Evolutionary conservation across 30 jellyfish, hydroid and myxozoan genomes (phyloP).

Genomic region (Sanderia malayensis): DNA sequence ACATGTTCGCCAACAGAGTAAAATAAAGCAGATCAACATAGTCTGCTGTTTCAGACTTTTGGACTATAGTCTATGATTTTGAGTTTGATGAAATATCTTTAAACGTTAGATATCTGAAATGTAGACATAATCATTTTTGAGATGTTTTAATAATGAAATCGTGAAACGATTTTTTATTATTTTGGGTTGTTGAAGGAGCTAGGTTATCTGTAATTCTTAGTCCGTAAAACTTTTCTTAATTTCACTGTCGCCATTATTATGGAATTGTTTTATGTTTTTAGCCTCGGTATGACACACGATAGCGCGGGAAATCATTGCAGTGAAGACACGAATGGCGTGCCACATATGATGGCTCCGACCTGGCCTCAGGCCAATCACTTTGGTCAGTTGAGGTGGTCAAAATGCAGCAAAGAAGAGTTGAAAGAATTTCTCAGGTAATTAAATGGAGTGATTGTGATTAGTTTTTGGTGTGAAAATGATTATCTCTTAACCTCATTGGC

Average conservation of each 20-base stretch:
- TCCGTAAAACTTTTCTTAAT: neutral
- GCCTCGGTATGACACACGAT: constrained; percentile 97
- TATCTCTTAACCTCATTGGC: constrained; percentile 12
- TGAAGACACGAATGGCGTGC: constrained; percentile 66
- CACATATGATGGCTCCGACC: constrained; percentile 95
- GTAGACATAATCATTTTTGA: too few species aligned
- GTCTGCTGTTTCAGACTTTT: too few species aligned
- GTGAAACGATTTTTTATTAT: too few species aligned
- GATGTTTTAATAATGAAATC: too few species aligned
- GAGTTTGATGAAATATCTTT: too few species aligned
- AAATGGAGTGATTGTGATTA: constrained; percentile 2
- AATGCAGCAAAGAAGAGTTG: constrained; percentile 82
- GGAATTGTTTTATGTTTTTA: constrained; percentile 1
- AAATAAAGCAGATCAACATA: too few species aligned
- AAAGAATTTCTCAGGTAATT: constrained; percentile 75
- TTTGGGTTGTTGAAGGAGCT: too few species aligned
- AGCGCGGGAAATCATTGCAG: constrained; percentile 75
- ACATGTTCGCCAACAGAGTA: too few species aligned
- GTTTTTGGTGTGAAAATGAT: neutral
- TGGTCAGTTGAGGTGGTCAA: constrained; percentile 86
- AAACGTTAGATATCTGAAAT: too few species aligned
- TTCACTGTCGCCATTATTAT: neutral
- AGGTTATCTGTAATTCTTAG: too few species aligned
- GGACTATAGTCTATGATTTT: too few species aligned
- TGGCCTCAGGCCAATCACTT: constrained; percentile 83